Conservation (phyloP, 2,113 vertebrate genomes). For the Phocoena phocoena region DNA sequence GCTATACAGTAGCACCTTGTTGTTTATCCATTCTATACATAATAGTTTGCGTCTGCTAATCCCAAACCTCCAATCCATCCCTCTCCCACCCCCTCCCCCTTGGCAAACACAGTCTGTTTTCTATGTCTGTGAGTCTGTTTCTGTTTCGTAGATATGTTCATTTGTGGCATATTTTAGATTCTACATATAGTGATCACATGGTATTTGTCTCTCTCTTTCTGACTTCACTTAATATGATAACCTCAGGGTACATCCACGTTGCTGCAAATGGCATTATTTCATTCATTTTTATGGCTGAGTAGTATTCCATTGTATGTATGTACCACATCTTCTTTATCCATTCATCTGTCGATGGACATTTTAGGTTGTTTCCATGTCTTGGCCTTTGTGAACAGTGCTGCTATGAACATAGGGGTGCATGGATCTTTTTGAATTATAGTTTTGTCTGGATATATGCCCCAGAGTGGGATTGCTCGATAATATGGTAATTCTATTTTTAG, state of each 20-base stretch:
- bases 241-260: too few species aligned
- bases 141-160: too few species aligned
- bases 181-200: too few species aligned
- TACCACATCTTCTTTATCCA: background rate
- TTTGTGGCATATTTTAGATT: too few species aligned
- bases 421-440: background rate
- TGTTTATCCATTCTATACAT: background rate
- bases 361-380: background rate
- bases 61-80: background rate
- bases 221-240: too few species aligned
- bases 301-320: too few species aligned
- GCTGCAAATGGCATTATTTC: too few species aligned
- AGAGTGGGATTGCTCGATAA: background rate
- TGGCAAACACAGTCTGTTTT: background rate
- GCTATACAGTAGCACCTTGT: background rate
- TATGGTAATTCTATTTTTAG: background rate
- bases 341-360: background rate
- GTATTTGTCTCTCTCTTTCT: too few species aligned
- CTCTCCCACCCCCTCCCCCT: background rate
- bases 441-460: background rate
- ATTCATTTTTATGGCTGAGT: too few species aligned
- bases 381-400: background rate
- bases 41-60: background rate
- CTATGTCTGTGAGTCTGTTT: background rate
- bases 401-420: background rate